Evolutionary conservation across 2,888 invertebrate genomes (phyloP).

Genomic region (Archips crataeganus): DNA sequence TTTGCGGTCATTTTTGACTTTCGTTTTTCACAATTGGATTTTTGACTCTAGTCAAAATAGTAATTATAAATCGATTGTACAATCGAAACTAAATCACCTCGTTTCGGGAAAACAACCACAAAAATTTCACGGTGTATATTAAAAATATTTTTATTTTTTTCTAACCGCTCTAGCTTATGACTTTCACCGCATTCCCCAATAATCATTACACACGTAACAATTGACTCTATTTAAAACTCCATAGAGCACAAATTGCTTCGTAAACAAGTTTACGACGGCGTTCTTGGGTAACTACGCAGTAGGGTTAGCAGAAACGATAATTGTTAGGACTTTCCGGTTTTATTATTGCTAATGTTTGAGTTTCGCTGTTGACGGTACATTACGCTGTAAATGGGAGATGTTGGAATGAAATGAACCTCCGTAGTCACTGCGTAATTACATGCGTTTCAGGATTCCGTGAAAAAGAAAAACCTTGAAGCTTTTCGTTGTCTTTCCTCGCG

Average conservation of each 20-base stretch:
- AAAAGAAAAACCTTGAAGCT: no score
- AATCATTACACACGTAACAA: conserved; percentile 4
- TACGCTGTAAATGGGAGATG: neutral
- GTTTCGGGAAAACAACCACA: no score
- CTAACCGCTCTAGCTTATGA: neutral
- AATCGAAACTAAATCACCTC: no score
- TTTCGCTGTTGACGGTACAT: conserved; percentile 1
- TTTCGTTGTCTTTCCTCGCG: no score
- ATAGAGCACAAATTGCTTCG: conserved; percentile 11
- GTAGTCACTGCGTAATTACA: neutral
- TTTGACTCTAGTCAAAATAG: no score
- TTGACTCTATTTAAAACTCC: neutral
- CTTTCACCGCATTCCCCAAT: neutral
- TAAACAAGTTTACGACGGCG: conserved; percentile 1
- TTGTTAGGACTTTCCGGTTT: conserved; percentile 17
- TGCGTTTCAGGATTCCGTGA: no score
- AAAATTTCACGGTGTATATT: no score
- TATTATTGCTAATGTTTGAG: conserved; percentile 11
- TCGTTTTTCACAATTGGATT: no score
- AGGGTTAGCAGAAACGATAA: conserved; percentile 15
- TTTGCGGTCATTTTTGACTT: no score
- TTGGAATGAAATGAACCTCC: neutral
- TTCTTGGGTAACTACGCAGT: conserved; percentile 4
- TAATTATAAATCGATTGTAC: no score
- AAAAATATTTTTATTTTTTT: neutral